These are phyloP conservation scores for Astropecten irregularis DNA, from an alignment of 53 echinoderm and acorn worm species.

Conservation along the genomic window DNA sequence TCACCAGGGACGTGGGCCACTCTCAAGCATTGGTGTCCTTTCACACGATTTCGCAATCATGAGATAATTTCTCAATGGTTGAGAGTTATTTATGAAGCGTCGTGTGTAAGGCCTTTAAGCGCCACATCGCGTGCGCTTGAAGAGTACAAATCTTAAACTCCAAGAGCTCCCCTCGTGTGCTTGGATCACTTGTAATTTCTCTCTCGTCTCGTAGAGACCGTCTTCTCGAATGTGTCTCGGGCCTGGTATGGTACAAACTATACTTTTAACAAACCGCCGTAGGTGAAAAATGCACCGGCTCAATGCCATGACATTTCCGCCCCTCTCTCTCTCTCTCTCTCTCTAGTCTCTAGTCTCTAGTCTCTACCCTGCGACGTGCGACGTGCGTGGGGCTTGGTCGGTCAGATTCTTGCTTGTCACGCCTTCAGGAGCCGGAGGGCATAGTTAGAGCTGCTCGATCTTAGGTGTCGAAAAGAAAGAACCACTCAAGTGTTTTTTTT, in stretches of 20 bases:
- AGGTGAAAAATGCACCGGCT: neutral
- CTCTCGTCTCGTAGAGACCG: neutral
- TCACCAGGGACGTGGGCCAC: no score
- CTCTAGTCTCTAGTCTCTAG: no score
- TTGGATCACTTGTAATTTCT: slow-evolving; percentile 13
- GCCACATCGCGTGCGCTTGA: no score
- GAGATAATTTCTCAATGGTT: no score
- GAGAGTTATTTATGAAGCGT: no score
- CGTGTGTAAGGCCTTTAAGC: no score
- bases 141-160: neutral
- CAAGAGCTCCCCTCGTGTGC: neutral
- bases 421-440: neutral
- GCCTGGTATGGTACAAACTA: neutral
- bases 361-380: neutral
- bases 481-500: neutral
- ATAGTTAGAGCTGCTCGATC: neutral
- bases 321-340: neutral
- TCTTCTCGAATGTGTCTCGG: neutral
- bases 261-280: neutral
- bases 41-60: no score
- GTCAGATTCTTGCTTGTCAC: neutral
- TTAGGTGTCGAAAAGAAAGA: neutral
- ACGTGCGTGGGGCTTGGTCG: neutral
- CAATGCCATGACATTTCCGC: slow-evolving; percentile 11
- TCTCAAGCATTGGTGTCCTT: no score